Evolutionary conservation across 2,113 vertebrate genomes (phyloP).

Genomic region (Barbus barbus): DNA sequence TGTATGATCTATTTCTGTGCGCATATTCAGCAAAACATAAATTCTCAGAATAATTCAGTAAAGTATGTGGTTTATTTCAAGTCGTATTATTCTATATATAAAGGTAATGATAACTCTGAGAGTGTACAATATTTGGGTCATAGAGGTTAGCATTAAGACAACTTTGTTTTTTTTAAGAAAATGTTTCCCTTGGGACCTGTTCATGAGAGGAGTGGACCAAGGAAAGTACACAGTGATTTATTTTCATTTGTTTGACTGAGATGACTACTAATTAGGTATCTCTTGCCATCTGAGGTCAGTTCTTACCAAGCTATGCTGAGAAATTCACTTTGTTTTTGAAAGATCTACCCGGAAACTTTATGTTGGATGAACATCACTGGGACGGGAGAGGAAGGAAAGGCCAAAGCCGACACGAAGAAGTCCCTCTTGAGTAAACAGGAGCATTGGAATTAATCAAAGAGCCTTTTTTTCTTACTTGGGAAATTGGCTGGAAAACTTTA

Average conservation of each 20-base stretch:
- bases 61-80: background rate
- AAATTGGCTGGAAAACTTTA: slow-evolving; percentile 19
- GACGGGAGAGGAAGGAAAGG: background rate
- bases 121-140: background rate
- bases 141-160: background rate
- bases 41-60: background rate
- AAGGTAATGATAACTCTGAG: background rate
- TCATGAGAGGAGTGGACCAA: slow-evolving; percentile 20
- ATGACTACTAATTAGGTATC: slow-evolving; percentile 43
- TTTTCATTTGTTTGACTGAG: slow-evolving; percentile 37
- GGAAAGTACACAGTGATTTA: slow-evolving; percentile 5
- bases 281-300: slow-evolving; percentile 23
- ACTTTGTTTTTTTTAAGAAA: slow-evolving; percentile 12
- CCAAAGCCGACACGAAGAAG: slow-evolving; percentile 13
- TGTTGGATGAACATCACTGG: slow-evolving; percentile 38
- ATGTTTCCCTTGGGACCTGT: background rate
- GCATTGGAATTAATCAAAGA: slow-evolving; percentile 29
- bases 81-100: background rate
- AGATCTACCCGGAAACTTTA: slow-evolving; percentile 28
- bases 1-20: background rate
- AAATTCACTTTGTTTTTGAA: slow-evolving; percentile 37
- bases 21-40: background rate
- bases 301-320: slow-evolving; percentile 30
- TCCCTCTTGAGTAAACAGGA: slow-evolving; percentile 40
- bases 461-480: background rate